Evolutionary conservation across 2,888 invertebrate species (phyloP).

Genomic region (Andrena praecox): DNA sequence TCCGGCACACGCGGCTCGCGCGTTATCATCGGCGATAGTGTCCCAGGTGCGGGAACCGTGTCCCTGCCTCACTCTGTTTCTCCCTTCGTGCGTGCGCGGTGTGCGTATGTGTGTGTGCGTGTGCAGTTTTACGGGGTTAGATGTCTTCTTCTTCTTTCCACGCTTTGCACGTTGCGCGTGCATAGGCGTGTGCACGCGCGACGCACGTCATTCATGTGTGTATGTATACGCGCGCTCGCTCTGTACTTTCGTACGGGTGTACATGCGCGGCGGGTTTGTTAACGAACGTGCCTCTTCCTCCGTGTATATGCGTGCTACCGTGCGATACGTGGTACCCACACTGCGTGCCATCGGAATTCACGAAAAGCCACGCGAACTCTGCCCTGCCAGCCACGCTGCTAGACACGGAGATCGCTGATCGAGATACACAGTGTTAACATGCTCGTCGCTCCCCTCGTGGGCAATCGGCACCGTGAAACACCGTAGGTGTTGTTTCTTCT

Average conservation of each 20-base stretch:
- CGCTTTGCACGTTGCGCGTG: conserved; percentile 62
- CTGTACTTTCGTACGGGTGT: conserved; percentile 50
- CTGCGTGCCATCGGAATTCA: conserved; percentile 56
- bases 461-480: conserved; percentile 38
- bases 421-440: conserved; percentile 46
- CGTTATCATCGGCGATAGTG: conserved; percentile 43
- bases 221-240: conserved; percentile 26
- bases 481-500: conserved; percentile 41
- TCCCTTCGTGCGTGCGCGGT: neutral
- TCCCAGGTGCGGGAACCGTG: conserved; percentile 44
- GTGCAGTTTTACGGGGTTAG: conserved; percentile 46
- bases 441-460: conserved; percentile 48
- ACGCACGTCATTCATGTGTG: conserved; percentile 34
- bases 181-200: conserved; percentile 61
- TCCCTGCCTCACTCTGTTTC: conserved; percentile 16
- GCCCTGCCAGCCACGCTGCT: conserved; percentile 19
- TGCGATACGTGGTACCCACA: conserved; percentile 44
- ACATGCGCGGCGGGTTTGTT: conserved; percentile 43
- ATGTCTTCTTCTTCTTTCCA: conserved; percentile 55
- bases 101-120: neutral
- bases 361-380: conserved; percentile 50
- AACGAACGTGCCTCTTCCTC: conserved; percentile 33
- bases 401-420: conserved; percentile 20
- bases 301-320: conserved; percentile 35
- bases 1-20: conserved; percentile 60